Conservation (phyloP, 2,113 vertebrate species). For the Sinocyclocheilus maitianheensis region DNA sequence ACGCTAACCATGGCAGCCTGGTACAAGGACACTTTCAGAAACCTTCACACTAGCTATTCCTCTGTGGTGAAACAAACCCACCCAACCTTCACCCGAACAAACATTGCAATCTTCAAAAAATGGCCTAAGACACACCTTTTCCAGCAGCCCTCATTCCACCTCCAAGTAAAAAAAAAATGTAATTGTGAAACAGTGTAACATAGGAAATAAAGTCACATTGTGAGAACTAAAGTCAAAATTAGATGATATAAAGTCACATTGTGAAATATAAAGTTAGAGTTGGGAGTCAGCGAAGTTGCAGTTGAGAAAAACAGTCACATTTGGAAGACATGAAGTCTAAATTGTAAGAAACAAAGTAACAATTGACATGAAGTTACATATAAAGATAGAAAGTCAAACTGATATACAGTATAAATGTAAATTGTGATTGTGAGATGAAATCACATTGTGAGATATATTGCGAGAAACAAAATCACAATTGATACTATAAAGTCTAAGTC, state of each 20-base stretch:
- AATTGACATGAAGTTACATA: too few relatives aligned
- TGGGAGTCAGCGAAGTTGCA: neutral
- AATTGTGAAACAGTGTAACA: neutral
- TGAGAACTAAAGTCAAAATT: neutral
- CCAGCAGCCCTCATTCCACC: neutral
- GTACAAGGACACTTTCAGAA: conserved; percentile 18
- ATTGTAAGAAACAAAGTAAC: neutral
- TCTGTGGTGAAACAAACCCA: conserved; percentile 5
- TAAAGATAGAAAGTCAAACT: too few relatives aligned
- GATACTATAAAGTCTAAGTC: neutral
- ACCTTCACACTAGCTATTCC: conserved; percentile 24
- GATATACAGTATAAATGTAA: too few relatives aligned
- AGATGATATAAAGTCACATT: neutral
- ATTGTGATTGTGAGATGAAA: too few relatives aligned
- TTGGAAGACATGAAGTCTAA: neutral
- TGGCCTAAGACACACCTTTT: neutral
- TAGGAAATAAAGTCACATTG: neutral
- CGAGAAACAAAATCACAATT: neutral
- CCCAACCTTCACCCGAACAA: neutral
- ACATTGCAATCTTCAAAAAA: neutral
- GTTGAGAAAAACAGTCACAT: neutral
- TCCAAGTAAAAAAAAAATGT: neutral
- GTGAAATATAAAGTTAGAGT: neutral
- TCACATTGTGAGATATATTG: too few relatives aligned
- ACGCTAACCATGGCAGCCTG: neutral